Evolutionary conservation across 2,797 vertebrate genomes (phyloP), one percentile per base, ranked within the genome.

Genomic region (Taeniopygia guttata): DNA sequence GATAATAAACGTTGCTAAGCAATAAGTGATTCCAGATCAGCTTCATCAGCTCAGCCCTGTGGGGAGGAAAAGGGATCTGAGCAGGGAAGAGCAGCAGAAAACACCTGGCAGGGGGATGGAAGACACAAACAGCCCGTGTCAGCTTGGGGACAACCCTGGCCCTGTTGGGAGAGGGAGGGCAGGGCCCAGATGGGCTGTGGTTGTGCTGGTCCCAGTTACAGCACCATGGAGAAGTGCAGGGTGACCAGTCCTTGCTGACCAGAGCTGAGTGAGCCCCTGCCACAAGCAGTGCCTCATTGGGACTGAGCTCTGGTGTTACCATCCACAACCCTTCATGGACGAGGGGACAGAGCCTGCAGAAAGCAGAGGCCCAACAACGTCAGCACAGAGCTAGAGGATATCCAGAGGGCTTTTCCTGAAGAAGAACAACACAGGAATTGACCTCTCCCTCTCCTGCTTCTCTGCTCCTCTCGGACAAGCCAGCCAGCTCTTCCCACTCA

Each of bases 1-100:
- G 78, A 48, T 87, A 66, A 84, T 58, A 82, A 84, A 81, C 30
- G 90, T 94, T 95, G 89, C 78, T 96, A 89, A 90, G 92, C 81
- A 95, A 95, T 82, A 84, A 2, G 8, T 73, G 89, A 72, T 92
- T 74, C 70, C 59, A 58, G 77, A 78, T 79, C 43, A 84, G 48
- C 58, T 90, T 63, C 58, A 58, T 74, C 73, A 90, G 43, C 76
- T 69, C 60, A 69, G 51, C 26, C 15, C 54, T 13, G 46, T 45
- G 49, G 36, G 84, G 27, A 75, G 54, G 26, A 69, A 78, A 63
- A 73, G 62, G 34, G 46, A 79, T 62, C 54, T 10, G 74, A 82
- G 77, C 69, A 62, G 54, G 25, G 49, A 52, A 49, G 42, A 64
- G 30, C 17, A 54, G 60, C 68, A 85, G 48, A 54, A 42, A 79